phyloP scores from a whole-genome alignment of 2,113 vertebrate species.

The Rhea pennata region DNA sequence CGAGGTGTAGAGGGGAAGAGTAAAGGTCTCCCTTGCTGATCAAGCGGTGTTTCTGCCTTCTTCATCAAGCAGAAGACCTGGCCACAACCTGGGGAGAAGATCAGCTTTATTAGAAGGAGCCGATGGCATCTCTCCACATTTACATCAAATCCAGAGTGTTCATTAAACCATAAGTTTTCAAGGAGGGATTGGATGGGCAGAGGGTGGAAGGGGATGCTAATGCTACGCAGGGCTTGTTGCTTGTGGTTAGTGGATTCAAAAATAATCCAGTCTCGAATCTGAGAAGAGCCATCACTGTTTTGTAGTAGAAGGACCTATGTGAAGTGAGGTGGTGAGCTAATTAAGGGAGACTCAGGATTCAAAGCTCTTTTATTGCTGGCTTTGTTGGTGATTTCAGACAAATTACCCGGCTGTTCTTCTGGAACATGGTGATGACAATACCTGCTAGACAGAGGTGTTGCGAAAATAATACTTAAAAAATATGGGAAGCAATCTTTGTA shows the following conservation, averaged over 20 bases:
- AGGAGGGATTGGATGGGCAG: not conserved
- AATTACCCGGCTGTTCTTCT: not conserved
- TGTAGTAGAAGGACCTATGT: not conserved
- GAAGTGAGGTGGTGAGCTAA: not conserved
- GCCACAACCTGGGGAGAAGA: not conserved
- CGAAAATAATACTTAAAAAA: not conserved
- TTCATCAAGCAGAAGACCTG: not conserved
- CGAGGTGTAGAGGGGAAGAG: not conserved
- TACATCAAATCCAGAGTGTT: not conserved
- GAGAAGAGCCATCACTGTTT: rapidly evolving
- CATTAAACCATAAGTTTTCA: not conserved
- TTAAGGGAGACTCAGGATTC: not conserved
- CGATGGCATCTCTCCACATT: not conserved
- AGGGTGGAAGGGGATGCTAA: rapidly evolving
- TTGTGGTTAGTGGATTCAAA: not conserved
- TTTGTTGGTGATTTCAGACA: not conserved
- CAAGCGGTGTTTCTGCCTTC: rapidly evolving
- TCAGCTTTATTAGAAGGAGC: not conserved
- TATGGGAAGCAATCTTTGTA: not conserved
- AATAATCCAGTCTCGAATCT: rapidly evolving
- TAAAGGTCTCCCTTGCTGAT: not conserved
- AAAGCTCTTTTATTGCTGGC: not conserved
- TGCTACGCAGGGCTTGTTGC: not conserved
- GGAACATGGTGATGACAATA: not conserved
- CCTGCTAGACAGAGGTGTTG: not conserved